A percentile compares a stretch with the other conserved stretches of the same genome.
These are phyloP conservation scores for Gadus macrocephalus DNA, from an alignment of 2,113 vertebrate species.

Conservation along the genomic window DNA sequence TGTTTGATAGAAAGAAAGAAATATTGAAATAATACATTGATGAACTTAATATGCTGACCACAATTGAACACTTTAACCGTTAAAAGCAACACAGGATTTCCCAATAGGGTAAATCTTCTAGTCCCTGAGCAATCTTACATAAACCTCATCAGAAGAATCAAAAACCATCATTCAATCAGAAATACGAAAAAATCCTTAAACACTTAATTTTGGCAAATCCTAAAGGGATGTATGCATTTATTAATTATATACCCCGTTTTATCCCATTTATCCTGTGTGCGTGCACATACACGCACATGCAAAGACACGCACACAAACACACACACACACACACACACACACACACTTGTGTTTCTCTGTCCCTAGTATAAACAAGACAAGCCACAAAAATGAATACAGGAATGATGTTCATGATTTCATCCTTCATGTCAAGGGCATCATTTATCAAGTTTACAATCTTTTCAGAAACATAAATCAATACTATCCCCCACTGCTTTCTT, in stretches of 20 bases:
- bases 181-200: constrained; percentile 12
- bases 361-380: constrained; percentile 29
- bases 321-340: constrained; percentile 8
- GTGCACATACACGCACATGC: not conserved
- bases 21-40: no score
- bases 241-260: no score
- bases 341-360: constrained; percentile 2
- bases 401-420: not conserved
- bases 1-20: no score
- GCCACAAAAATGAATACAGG: constrained; percentile 17
- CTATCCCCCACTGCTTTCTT: not conserved
- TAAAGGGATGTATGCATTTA: no score
- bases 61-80: no score
- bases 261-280: not conserved
- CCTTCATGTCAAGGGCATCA: not conserved
- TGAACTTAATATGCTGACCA: no score
- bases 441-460: constrained; percentile 5
- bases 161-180: no score
- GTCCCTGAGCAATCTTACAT: no score
- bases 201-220: constrained; percentile 14
- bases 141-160: no score
- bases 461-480: constrained; percentile 25
- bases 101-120: no score
- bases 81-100: no score
- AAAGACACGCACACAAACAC: not conserved